A percentile compares a stretch with the other conserved stretches of the same genome.
Conservation (phyloP, 1,140 invertebrate genomes). For the Helicoverpa armigera region DNA sequence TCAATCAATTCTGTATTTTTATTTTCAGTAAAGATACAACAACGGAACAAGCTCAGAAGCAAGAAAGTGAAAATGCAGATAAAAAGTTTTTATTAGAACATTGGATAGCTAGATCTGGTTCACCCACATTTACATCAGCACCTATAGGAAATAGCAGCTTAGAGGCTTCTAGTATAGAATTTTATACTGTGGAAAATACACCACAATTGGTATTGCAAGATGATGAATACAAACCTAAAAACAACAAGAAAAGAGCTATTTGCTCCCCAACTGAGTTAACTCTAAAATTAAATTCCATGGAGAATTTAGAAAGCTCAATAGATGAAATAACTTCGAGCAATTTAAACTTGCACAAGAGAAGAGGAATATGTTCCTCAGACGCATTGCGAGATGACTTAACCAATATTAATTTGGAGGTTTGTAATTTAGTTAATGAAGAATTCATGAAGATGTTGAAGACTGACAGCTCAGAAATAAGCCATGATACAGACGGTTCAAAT, state of each 20-base stretch:
- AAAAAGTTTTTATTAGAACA: slow-evolving; percentile 86
- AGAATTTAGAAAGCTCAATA: slow-evolving; percentile 81
- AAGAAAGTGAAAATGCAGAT: slow-evolving; percentile 80
- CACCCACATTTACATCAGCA: slow-evolving; percentile 83
- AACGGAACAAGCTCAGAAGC: slow-evolving; percentile 61
- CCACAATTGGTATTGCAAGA: slow-evolving; percentile 68
- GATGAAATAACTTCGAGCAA: slow-evolving; percentile 80
- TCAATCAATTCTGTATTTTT: background rate
- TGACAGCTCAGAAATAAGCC: slow-evolving; percentile 81
- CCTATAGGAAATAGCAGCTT: slow-evolving; percentile 78
- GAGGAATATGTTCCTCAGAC: slow-evolving; percentile 87
- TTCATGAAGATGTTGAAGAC: slow-evolving; percentile 75
- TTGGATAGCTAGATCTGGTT: slow-evolving; percentile 84
- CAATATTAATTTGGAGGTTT: slow-evolving; percentile 72
- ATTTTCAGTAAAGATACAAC: slow-evolving; percentile 64
- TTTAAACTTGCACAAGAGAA: slow-evolving; percentile 85
- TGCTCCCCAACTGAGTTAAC: slow-evolving; percentile 82
- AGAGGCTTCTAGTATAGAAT: slow-evolving; percentile 81
- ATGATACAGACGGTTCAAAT: slow-evolving; percentile 82
- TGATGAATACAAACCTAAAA: slow-evolving; percentile 60
- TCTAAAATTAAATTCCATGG: slow-evolving; percentile 76
- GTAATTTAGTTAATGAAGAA: slow-evolving; percentile 70
- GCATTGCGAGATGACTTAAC: slow-evolving; percentile 80
- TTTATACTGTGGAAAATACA: slow-evolving; percentile 84
- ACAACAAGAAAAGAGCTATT: slow-evolving; percentile 79